Conservation (phyloP, 2,113 vertebrate species). For the Albula glossodonta region DNA sequence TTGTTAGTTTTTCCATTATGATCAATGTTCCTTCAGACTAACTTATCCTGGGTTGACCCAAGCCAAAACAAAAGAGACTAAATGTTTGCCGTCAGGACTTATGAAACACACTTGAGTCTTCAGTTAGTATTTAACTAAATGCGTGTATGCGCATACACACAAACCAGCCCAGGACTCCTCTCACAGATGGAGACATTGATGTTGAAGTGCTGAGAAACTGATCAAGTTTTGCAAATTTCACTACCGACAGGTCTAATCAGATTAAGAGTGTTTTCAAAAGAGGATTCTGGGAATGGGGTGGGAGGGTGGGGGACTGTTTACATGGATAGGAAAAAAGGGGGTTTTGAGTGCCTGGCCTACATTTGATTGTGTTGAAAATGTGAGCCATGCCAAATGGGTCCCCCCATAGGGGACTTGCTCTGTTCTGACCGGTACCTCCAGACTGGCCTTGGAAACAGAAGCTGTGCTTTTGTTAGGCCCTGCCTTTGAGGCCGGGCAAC, state of each 20-base stretch:
- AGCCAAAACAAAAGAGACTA: background rate
- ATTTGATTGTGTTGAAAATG: background rate
- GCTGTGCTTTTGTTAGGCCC: background rate
- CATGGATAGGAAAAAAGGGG: too few relatives aligned
- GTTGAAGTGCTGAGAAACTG: background rate
- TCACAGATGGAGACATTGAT: background rate
- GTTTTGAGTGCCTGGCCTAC: background rate
- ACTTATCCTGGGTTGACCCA: constrained; percentile 2
- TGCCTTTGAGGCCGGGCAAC: background rate
- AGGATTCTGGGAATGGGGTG: background rate
- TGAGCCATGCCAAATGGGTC: background rate
- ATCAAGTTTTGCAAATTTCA: background rate
- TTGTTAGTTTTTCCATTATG: constrained; percentile 12
- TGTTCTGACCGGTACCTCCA: background rate
- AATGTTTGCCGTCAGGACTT: background rate
- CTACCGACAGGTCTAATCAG: background rate
- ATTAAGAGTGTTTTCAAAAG: background rate
- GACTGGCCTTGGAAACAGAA: background rate
- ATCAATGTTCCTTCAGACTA: background rate
- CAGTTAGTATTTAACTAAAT: background rate
- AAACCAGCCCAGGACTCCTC: background rate
- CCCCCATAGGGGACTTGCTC: background rate
- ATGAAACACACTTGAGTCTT: background rate
- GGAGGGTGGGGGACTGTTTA: background rate
- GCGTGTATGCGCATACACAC: background rate